Percentiles rank a stretch among this genome's conserved stretches.
Conservation (phyloP, 1,140 invertebrate genomes). For the Drosophila setifemur region DNA sequence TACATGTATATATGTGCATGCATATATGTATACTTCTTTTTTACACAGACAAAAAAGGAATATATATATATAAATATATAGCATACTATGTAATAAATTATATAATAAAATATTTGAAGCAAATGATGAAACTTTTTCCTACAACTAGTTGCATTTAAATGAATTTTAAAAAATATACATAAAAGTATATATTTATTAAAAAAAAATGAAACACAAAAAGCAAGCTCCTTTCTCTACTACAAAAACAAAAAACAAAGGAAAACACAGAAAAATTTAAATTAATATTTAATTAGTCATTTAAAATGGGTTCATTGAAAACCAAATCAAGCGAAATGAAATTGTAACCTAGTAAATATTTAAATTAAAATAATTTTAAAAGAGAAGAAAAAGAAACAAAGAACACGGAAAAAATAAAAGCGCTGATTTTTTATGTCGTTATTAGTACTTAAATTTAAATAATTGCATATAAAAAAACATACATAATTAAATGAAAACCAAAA, state of each 20-base stretch:
- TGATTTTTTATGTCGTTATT: slow-evolving; percentile 82
- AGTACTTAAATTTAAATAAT: slow-evolving; percentile 81
- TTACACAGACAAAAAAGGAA: slow-evolving; percentile 63
- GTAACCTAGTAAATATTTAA: slow-evolving; percentile 78
- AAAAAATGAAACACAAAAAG: slow-evolving; percentile 36
- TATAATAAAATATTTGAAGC: slow-evolving; percentile 54
- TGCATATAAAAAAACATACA: slow-evolving; percentile 64
- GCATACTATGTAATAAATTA: slow-evolving; percentile 56
- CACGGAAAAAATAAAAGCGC: slow-evolving; percentile 66
- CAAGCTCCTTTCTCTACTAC: slow-evolving; percentile 74
- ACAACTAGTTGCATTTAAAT: slow-evolving; percentile 79
- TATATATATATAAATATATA: slow-evolving; percentile 59
- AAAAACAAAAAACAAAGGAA: slow-evolving; percentile 50
- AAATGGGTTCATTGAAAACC: slow-evolving; percentile 60
- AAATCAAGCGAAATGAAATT: slow-evolving; percentile 62
- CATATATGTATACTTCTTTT: slow-evolving; percentile 65
- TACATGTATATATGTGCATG: slow-evolving; percentile 34
- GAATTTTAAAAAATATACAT: slow-evolving; percentile 79
- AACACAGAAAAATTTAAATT: slow-evolving; percentile 68
- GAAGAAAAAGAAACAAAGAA: slow-evolving; percentile 48
- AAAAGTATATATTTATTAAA: slow-evolving; percentile 78
- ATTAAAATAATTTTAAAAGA: slow-evolving; percentile 77
- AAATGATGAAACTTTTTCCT: slow-evolving; percentile 77
- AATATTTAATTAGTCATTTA: slow-evolving; percentile 76
- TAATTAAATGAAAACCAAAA: slow-evolving; percentile 42